phyloP scores from a whole-genome alignment of 2,797 vertebrate species.

The Gobionotothen gibberifrons region DNA sequence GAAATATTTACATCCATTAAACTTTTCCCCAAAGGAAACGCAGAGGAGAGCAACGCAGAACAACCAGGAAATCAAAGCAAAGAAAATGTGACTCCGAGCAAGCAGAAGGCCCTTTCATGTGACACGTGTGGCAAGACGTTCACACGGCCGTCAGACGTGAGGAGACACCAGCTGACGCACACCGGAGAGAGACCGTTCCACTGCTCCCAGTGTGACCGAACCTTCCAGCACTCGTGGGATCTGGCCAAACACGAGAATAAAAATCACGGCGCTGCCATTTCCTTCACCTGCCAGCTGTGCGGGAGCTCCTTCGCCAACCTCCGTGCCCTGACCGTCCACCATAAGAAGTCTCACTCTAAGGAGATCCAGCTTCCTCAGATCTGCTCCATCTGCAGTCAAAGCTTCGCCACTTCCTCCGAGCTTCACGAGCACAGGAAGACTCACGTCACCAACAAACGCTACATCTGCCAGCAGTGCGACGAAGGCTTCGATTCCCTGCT shows the following conservation, averaged over 20 bases:
- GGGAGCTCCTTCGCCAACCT: conserved; percentile 76
- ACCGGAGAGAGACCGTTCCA: conserved; percentile 84
- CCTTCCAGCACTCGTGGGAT: conserved; percentile 87
- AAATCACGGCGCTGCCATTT: conserved; percentile 69
- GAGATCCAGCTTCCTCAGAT: conserved; percentile 76
- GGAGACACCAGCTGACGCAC: conserved; percentile 85
- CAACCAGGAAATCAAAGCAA: neutral
- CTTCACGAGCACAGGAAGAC: conserved; percentile 78
- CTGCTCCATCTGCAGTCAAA: conserved; percentile 84
- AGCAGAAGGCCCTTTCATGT: conserved; percentile 64
- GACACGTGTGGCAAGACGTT: conserved; percentile 81
- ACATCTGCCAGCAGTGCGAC: conserved; percentile 81
- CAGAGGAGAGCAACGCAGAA: neutral
- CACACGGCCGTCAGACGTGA: conserved; percentile 81
- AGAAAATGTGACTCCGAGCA: neutral
- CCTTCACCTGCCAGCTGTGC: conserved; percentile 80
- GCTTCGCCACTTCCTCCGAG: conserved; percentile 60
- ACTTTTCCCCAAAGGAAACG: conserved; percentile 63
- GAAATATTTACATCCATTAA: conserved; percentile 80
- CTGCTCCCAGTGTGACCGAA: conserved; percentile 82
- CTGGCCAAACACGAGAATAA: conserved; percentile 83
- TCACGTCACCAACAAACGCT: conserved; percentile 74
- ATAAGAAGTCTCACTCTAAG: conserved; percentile 72
- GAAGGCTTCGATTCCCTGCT: conserved; percentile 81
- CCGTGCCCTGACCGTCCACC: conserved; percentile 76